Percentiles rank a stretch among this genome's conserved stretches.
Conservation (phyloP, 2,113 vertebrate genomes). For the Chloropsis hardwickii region DNA sequence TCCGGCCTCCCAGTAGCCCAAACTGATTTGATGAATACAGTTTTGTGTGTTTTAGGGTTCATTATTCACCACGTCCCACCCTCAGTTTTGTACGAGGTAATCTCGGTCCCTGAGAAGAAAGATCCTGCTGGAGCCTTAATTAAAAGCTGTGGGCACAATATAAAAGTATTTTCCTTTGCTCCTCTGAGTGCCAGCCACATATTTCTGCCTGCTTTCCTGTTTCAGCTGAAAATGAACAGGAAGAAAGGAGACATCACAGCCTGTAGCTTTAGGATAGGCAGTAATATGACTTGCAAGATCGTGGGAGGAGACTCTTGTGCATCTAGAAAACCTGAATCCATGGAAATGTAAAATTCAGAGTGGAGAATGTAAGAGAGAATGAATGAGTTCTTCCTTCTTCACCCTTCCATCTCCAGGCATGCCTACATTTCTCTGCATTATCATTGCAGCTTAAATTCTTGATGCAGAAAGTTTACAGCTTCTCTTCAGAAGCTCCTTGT, state of each 20-base stretch:
- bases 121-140: not conserved
- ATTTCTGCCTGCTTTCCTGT: not conserved
- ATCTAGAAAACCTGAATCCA: not conserved
- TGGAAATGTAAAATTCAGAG: not conserved
- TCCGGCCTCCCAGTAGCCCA: not conserved
- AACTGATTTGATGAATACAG: conserved; percentile 5
- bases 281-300: not conserved
- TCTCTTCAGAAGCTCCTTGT: not conserved
- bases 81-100: not conserved
- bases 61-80: not conserved
- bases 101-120: not conserved
- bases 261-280: not conserved
- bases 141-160: conserved; percentile 1
- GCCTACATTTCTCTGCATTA: not conserved
- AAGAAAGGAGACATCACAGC: not conserved
- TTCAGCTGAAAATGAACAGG: not conserved
- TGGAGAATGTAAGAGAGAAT: not conserved
- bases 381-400: not conserved
- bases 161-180: not conserved
- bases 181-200: not conserved
- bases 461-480: not conserved
- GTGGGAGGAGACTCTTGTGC: not conserved
- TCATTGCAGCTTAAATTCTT: not conserved
- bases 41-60: not conserved
- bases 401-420: not conserved